These are phyloP conservation scores for Orestias chungarensis DNA, from an alignment of 2,797 vertebrate genomes.

Conservation along the genomic window DNA sequence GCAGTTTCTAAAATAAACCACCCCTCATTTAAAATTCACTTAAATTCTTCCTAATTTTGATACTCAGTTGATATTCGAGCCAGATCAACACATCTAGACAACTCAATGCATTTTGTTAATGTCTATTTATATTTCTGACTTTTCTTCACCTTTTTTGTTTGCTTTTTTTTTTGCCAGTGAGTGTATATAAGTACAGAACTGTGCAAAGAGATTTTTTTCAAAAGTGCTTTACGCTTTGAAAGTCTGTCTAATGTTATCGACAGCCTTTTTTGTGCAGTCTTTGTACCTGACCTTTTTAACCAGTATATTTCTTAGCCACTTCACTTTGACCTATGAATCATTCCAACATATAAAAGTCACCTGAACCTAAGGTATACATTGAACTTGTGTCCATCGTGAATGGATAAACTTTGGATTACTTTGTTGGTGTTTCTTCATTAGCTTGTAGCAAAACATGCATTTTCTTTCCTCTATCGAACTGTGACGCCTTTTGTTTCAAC, in stretches of 20 bases:
- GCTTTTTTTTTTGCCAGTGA: background rate
- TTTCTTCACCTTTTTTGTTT: too few relatives aligned
- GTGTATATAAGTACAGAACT: background rate
- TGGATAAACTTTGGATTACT: background rate
- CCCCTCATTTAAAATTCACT: background rate
- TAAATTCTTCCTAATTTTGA: background rate
- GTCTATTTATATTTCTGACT: background rate
- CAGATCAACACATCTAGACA: background rate
- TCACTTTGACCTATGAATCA: slow-evolving; percentile 9
- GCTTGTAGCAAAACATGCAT: background rate
- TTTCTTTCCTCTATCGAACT: background rate
- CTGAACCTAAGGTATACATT: background rate
- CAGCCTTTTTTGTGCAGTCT: background rate
- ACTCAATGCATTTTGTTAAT: background rate
- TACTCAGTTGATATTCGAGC: background rate
- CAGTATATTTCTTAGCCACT: background rate
- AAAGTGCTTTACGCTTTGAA: background rate
- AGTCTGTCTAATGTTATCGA: background rate
- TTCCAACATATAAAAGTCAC: background rate
- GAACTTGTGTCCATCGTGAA: background rate
- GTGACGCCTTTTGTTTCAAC: background rate
- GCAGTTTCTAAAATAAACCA: background rate
- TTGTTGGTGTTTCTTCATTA: background rate
- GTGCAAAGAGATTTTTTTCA: background rate
- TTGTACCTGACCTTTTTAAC: slow-evolving; percentile 3